phyloP scores from a whole-genome alignment of 2,888 invertebrate species.

The Capitulum mitella region DNA sequence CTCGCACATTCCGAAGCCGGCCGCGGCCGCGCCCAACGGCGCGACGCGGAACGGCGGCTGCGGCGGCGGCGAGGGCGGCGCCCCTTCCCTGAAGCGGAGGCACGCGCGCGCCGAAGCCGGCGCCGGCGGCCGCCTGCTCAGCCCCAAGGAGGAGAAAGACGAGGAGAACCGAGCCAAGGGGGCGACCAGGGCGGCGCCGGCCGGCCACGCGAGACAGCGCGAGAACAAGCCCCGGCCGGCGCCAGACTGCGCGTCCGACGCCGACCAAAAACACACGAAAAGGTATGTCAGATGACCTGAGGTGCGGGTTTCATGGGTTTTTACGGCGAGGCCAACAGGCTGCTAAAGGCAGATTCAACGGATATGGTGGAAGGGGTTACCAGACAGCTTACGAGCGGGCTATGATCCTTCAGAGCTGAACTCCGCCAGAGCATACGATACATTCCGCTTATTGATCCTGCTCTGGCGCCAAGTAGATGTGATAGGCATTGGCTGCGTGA shows the following conservation, averaged over 20 bases:
- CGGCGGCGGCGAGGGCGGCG: constrained; percentile 25
- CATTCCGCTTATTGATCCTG: too few species aligned
- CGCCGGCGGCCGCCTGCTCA: not conserved
- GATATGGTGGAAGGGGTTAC: too few species aligned
- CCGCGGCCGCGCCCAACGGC: not conserved
- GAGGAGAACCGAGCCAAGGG: constrained; percentile 15
- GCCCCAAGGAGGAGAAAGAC: constrained; percentile 8
- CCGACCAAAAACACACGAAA: not conserved
- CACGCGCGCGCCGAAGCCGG: not conserved
- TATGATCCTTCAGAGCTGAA: too few species aligned
- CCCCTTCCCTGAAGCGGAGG: constrained; percentile 1
- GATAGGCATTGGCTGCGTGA: too few species aligned
- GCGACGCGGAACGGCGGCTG: constrained; percentile 17
- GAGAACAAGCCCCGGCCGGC: not conserved
- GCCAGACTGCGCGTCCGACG: not conserved
- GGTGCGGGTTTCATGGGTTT: too few species aligned
- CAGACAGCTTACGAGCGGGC: too few species aligned
- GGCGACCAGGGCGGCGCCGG: not conserved
- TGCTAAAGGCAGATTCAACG: too few species aligned
- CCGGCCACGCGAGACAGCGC: not conserved
- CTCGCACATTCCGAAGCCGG: not conserved
- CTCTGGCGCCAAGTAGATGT: too few species aligned
- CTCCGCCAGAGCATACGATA: too few species aligned
- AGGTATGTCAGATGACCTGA: too few species aligned
- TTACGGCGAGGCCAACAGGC: too few species aligned